Evolutionary conservation across 2,888 invertebrate species (phyloP).

Genomic region (Drosophila infuscata): DNA sequence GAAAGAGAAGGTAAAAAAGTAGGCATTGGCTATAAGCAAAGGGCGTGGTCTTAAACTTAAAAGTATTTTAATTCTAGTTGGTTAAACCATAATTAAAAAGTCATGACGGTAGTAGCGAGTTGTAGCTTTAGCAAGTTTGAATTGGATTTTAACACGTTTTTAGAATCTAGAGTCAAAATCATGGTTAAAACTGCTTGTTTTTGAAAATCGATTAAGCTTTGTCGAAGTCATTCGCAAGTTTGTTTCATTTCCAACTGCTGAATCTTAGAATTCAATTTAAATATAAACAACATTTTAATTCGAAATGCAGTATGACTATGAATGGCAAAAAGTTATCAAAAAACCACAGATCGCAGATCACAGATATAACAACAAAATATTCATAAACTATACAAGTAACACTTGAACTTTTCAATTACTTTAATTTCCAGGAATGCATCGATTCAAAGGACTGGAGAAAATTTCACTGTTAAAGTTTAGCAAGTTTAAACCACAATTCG

Average conservation of each 20-base stretch:
- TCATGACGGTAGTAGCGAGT: not conserved
- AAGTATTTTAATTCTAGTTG: not conserved
- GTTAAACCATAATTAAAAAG: not conserved
- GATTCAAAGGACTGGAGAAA: constrained; percentile 9
- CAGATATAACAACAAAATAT: not conserved
- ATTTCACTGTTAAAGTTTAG: constrained; percentile 15
- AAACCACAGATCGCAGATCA: too few species aligned
- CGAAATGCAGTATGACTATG: too few species aligned
- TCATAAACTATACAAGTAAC: not conserved
- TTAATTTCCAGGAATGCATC: constrained; percentile 1
- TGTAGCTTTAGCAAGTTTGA: not conserved
- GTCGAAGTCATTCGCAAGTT: not conserved
- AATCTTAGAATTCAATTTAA: too few species aligned
- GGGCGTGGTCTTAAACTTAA: not conserved
- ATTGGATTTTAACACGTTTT: not conserved
- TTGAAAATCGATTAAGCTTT: not conserved
- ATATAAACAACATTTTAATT: too few species aligned
- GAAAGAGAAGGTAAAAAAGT: not conserved
- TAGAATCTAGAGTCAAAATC: not conserved
- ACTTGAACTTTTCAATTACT: not conserved
- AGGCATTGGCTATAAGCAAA: not conserved
- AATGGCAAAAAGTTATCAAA: too few species aligned
- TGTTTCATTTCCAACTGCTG: too few species aligned
- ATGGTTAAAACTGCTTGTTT: not conserved
- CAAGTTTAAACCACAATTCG: constrained; percentile 30